Evolutionary conservation across 2,797 vertebrate species (phyloP).

Genomic region (Eulemur coronatus): DNA sequence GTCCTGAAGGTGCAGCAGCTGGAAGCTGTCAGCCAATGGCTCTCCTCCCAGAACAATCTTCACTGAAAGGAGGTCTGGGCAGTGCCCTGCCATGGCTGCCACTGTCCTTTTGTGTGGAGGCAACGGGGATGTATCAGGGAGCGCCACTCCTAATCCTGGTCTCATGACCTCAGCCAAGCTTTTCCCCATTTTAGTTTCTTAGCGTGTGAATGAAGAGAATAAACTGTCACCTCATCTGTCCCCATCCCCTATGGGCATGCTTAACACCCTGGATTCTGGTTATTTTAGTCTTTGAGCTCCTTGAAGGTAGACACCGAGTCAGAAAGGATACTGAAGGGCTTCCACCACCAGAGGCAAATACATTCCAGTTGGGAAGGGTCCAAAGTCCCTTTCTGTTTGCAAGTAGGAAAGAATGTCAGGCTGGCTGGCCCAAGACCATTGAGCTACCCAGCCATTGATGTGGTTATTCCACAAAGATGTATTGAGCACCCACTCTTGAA

Average conservation of each 20-base stretch:
- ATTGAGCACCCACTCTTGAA: neutral
- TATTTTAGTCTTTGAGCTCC: neutral
- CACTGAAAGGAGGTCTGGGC: neutral
- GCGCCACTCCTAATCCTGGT: neutral
- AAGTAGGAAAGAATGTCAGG: neutral
- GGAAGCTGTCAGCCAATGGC: neutral
- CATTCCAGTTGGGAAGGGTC: neutral
- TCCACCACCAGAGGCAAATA: neutral
- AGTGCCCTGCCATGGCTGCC: neutral
- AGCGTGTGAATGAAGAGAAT: neutral
- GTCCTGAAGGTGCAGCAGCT: neutral
- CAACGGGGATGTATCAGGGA: neutral
- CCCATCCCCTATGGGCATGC: neutral
- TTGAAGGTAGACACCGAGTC: neutral
- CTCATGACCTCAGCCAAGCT: neutral
- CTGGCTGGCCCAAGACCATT: neutral
- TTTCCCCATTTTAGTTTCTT: neutral
- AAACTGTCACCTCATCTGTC: neutral
- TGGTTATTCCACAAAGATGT: neutral
- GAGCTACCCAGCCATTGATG: neutral
- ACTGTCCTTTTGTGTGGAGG: neutral
- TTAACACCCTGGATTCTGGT: neutral
- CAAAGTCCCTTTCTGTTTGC: neutral
- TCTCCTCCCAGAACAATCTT: neutral
- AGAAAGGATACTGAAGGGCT: neutral